Evolutionary conservation across 2,797 vertebrate genomes (phyloP), one percentile per base, ranked within the genome.

Genomic region (Oreochromis grahami): DNA sequence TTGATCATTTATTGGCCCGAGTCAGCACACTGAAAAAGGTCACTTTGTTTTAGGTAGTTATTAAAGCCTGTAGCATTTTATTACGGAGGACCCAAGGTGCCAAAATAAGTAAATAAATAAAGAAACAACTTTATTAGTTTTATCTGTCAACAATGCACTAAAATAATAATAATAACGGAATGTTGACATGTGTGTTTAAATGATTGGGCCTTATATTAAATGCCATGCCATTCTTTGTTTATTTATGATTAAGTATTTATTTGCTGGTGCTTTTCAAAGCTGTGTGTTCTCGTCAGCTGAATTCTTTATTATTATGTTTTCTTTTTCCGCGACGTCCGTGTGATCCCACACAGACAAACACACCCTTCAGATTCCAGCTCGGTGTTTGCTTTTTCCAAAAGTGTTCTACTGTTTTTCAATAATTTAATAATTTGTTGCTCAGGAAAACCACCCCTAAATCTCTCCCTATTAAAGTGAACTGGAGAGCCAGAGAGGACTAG

Each of bases 401-500:
- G 17, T 7, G 1, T 63, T 63, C 36, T 36, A n/a, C 32, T 12
- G 58, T 63, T 63, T 63, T 63, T 36, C 17, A 36, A n/a, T 63
- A 12, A 63, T 63, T 63, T n/a, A n/a, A 36, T 36, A n/a, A 45
- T 63, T 36, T 36, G 58, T 0, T 58, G 29, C 12, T n/a, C 32
- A 12, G 36, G 8, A 63, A 63, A 63, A 12, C 32, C 32, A 32
- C 56, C 32, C 0, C 0, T 13, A 65, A 38, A 38, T 0, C 11
- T 13, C 1, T 12, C 34, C 56, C 0, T 1, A 21, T 8, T 21
- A 38, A 13, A 38, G 19, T 36, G 58, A 38, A 36, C 15, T 1
- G 0, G 0, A 11, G 56, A 19, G 15, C 29, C 29, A 3, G 58
- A 12, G 0, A 36, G 58, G 1, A 0, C 32, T 7, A 63, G 36